phyloP scores from a whole-genome alignment of 1,140 invertebrate species.

The Trissolcus basalis region DNA sequence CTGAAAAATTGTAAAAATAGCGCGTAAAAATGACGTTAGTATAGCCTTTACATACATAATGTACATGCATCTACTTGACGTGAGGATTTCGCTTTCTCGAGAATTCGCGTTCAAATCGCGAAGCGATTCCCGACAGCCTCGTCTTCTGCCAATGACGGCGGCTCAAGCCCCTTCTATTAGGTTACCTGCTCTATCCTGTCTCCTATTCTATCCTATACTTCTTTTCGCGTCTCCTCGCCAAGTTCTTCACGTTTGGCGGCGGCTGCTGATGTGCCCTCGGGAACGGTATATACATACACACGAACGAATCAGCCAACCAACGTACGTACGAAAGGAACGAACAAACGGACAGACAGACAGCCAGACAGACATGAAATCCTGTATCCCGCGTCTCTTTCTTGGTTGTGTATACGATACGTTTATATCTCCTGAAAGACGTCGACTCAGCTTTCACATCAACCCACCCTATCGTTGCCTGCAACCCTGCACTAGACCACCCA shows the following conservation, averaged over 20 bases:
- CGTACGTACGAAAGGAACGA: conserved; percentile 32
- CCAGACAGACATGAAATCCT: conserved; percentile 62
- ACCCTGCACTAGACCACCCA: conserved; percentile 48
- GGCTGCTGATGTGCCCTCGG: conserved; percentile 68
- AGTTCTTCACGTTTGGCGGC: conserved; percentile 57
- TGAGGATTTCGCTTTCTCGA: conserved; percentile 66
- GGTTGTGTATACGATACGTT: conserved; percentile 55
- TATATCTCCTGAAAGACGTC: conserved; percentile 69
- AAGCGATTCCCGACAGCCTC: conserved; percentile 66
- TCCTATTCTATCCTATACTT: conserved; percentile 60
- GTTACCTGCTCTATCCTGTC: conserved; percentile 72
- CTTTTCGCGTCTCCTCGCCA: conserved; percentile 54
- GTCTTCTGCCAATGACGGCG: conserved; percentile 73
- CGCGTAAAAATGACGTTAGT: conserved; percentile 48
- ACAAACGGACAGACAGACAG: conserved; percentile 57
- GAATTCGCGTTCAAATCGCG: conserved; percentile 71
- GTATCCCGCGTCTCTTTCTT: conserved; percentile 58
- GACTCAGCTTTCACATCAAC: conserved; percentile 71
- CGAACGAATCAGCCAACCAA: conserved; percentile 26
- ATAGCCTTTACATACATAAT: conserved; percentile 56
- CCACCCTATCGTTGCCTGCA: conserved; percentile 45
- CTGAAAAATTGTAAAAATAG: conserved; percentile 15
- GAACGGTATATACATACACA: conserved; percentile 46
- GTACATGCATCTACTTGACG: conserved; percentile 55
- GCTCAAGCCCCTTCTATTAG: conserved; percentile 72